phyloP scores from a whole-genome alignment of 1,140 invertebrate genomes.

The Drosophila parvula region DNA sequence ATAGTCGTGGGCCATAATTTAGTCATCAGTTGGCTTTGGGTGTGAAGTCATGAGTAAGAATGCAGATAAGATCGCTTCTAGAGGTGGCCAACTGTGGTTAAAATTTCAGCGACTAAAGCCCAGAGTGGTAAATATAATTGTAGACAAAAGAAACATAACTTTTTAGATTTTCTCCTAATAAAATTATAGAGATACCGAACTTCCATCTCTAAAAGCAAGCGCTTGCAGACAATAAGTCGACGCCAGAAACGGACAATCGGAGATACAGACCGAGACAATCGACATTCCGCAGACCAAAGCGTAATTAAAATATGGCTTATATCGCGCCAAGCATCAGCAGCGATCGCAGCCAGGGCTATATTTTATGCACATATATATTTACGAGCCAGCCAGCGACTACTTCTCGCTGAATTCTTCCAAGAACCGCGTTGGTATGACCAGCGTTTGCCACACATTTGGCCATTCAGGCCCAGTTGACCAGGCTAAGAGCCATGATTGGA shows the following conservation, averaged over 20 bases:
- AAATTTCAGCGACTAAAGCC: neutral
- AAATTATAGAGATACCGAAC: neutral
- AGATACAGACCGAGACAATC: constrained; percentile 22
- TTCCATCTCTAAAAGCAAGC: neutral
- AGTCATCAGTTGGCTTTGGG: constrained; percentile 28
- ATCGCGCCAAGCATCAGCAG: neutral
- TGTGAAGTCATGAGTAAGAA: constrained; percentile 26
- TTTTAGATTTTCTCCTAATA: neutral
- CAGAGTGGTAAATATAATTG: neutral
- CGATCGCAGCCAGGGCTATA: constrained; percentile 7
- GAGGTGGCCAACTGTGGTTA: neutral
- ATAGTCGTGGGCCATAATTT: constrained; percentile 33
- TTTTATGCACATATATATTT: constrained; percentile 3
- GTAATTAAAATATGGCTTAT: constrained; percentile 43
- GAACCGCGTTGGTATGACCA: constrained; percentile 46
- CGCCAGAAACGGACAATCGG: constrained; percentile 1
- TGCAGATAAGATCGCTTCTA: constrained; percentile 13
- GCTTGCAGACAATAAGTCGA: constrained; percentile 12
- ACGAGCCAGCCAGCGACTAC: constrained; percentile 7
- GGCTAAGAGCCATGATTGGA: constrained; percentile 43
- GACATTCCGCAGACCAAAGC: constrained; percentile 39
- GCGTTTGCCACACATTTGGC: constrained; percentile 55
- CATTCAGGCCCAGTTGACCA: constrained; percentile 55
- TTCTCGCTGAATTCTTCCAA: constrained; percentile 63
- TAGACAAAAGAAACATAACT: neutral